phyloP scores from a whole-genome alignment of 2,888 invertebrate genomes.

The Chorisops tibialis region DNA sequence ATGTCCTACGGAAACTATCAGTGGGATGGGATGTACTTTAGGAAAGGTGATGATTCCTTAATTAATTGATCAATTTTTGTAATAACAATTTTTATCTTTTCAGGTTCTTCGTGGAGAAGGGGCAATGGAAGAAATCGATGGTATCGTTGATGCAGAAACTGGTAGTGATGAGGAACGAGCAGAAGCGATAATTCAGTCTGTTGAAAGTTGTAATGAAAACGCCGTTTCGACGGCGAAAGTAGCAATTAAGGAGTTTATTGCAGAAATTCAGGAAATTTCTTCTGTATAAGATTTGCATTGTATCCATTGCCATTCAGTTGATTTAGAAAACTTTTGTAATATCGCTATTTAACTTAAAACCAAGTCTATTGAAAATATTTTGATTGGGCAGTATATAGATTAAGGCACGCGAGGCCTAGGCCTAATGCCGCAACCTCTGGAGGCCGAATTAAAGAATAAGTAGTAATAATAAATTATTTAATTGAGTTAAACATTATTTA shows the following conservation, averaged over 20 bases:
- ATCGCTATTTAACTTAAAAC: no score
- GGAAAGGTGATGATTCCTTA: constrained; percentile 7
- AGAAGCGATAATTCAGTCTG: background rate
- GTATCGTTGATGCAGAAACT: background rate
- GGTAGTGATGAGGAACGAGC: background rate
- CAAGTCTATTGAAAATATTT: no score
- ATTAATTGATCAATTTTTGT: background rate
- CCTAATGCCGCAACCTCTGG: no score
- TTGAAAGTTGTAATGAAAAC: background rate
- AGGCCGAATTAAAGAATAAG: no score
- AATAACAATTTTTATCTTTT: background rate
- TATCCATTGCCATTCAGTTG: no score
- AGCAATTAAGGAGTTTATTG: background rate
- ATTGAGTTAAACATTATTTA: no score
- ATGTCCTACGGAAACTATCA: constrained; percentile 2
- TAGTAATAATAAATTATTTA: no score
- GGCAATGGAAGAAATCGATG: constrained; percentile 2
- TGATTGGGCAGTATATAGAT: no score
- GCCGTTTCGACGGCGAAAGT: background rate
- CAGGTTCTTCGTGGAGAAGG: constrained; percentile 14
- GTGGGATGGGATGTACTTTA: constrained; percentile 17
- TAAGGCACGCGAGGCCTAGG: no score
- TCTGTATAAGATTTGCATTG: no score
- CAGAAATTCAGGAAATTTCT: background rate
- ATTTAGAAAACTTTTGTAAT: no score